Percentiles rank a stretch among this genome's conserved stretches.
Evolutionary conservation across 1,140 invertebrate species (phyloP).

Genomic region (Euwallacea fornicatus): DNA sequence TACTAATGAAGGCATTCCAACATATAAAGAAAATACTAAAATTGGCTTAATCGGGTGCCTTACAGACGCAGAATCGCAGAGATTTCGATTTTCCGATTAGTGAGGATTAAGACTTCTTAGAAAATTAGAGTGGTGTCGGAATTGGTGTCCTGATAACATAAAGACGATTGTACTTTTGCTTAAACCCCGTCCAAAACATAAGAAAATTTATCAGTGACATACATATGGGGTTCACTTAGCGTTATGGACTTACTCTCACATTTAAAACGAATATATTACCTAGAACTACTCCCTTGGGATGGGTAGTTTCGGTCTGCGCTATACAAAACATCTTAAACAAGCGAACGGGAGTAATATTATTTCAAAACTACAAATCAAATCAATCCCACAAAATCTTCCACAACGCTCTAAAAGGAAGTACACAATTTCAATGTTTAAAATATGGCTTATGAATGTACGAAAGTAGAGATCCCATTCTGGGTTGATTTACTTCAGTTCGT

Average conservation of each 20-base stretch:
- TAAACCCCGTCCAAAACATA: slow-evolving; percentile 2
- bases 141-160: no score
- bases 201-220: slow-evolving; percentile 24
- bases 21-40: neutral
- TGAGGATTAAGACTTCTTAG: no score
- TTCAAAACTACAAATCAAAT: slow-evolving; percentile 39
- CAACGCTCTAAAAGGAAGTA: slow-evolving; percentile 31
- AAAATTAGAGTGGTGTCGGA: no score
- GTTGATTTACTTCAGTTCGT: slow-evolving; percentile 34
- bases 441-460: slow-evolving; percentile 34
- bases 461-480: slow-evolving; percentile 28
- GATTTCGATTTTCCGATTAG: neutral
- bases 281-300: slow-evolving; percentile 28
- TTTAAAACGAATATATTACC: slow-evolving; percentile 37
- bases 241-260: slow-evolving; percentile 35
- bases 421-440: slow-evolving; percentile 37
- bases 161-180: no score
- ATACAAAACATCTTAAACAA: slow-evolving; percentile 30
- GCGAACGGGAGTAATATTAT: slow-evolving; percentile 34
- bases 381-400: slow-evolving; percentile 37
- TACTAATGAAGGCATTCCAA: no score
- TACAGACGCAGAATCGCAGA: neutral
- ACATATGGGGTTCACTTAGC: slow-evolving; percentile 34
- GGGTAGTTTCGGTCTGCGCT: slow-evolving; percentile 30
- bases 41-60: neutral